Evolutionary conservation across 2,888 invertebrate genomes (phyloP).

Genomic region (Sinodicranocentrus sp.): DNA sequence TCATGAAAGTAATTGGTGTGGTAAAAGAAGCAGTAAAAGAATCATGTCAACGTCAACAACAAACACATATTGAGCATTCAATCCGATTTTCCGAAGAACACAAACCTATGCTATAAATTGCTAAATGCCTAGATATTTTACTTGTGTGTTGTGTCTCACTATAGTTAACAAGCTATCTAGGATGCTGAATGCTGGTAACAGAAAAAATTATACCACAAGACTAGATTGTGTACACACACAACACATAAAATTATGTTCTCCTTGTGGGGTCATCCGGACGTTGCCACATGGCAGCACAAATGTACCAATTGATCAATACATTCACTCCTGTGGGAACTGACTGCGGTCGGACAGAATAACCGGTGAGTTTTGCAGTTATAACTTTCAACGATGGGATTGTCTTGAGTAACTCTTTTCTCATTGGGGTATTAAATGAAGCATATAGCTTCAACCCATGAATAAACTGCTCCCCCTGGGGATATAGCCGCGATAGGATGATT

Average conservation of each 20-base stretch:
- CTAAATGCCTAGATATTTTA: too few species aligned
- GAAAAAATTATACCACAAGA: too few species aligned
- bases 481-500: conserved; percentile 49
- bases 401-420: conserved; percentile 59
- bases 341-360: conserved; percentile 54
- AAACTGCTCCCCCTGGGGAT: conserved; percentile 46
- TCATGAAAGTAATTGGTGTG: too few species aligned
- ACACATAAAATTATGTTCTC: conserved; percentile 24
- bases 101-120: too few species aligned
- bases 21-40: too few species aligned
- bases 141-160: too few species aligned
- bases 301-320: conserved; percentile 58
- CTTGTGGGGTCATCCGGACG: conserved; percentile 58
- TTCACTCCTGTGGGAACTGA: conserved; percentile 62
- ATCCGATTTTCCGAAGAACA: too few species aligned
- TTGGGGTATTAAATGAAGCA: conserved; percentile 43
- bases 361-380: conserved; percentile 59
- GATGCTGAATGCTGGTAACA: too few species aligned
- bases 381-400: conserved; percentile 36
- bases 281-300: conserved; percentile 68
- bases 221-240: too few species aligned
- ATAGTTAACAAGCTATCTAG: too few species aligned
- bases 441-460: conserved; percentile 52
- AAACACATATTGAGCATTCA: too few species aligned
- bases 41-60: too few species aligned